phyloP scores from a whole-genome alignment of 2,888 invertebrate species.

The Creontiades dilutus region DNA sequence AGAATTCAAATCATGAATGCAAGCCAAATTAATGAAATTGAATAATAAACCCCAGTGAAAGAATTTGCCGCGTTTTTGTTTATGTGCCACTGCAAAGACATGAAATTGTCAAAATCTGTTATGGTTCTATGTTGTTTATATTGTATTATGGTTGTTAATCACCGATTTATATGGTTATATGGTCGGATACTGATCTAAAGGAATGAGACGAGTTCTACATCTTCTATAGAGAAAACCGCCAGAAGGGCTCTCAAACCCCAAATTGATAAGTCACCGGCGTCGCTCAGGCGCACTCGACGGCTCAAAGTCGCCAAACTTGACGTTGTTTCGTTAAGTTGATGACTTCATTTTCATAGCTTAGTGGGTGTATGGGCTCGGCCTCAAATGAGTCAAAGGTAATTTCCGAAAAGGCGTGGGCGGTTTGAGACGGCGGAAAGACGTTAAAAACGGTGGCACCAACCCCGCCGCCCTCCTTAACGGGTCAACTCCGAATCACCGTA shows the following conservation, averaged over 20 bases:
- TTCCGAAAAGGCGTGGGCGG: constrained; percentile 18
- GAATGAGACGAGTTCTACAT: too few species aligned
- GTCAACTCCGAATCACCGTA: too few species aligned
- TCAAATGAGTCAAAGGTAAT: constrained; percentile 61
- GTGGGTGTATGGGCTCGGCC: constrained; percentile 57
- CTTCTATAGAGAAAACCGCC: not conserved
- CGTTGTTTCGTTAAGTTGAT: constrained; percentile 40
- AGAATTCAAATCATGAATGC: too few species aligned
- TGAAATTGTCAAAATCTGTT: too few species aligned
- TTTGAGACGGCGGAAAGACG: not conserved
- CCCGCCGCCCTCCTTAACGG: not conserved
- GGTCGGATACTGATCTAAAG: too few species aligned
- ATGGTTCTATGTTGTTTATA: too few species aligned
- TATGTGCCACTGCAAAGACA: too few species aligned
- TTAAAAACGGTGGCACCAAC: not conserved
- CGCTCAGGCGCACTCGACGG: not conserved
- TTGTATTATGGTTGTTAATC: too few species aligned
- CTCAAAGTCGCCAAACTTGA: not conserved
- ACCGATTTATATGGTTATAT: too few species aligned
- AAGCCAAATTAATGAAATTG: too few species aligned
- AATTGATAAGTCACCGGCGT: constrained; percentile 2
- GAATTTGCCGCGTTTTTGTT: too few species aligned
- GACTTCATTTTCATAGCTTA: constrained; percentile 54
- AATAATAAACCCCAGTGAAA: too few species aligned
- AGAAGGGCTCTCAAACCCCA: not conserved